Base-by-base conservation (phyloP, 2,888 invertebrate genomes). In the Dendrolimus houi region DNA sequence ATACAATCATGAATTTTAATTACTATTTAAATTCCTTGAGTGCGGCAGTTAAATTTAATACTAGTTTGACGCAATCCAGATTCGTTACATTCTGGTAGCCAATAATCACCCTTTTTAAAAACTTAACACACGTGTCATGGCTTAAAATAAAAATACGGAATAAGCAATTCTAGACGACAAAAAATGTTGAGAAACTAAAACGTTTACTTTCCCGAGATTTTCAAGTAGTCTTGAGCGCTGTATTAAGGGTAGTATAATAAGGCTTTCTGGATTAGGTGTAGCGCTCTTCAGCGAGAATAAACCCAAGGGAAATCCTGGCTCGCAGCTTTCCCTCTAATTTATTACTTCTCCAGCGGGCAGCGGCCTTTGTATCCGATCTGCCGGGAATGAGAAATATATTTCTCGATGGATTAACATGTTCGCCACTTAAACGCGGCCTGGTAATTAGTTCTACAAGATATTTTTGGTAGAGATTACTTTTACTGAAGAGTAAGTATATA, bases 201-300 rank as follows among this genome's bases (percentile, higher is more conserved):
- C 82, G 80, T 81, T 82, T 83, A 82, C 81, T 84, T 47, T 79
- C 72, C 71, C 76, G 76, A 83, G 84, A 77, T 86, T 89, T 87
- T 88, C 89, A 89, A 89, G 88, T 87, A 87, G 83, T 87, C 87
- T 85, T 84, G 87, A 89, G 86, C 84, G 77, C 80, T 79, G 88
- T 87, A 87, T 89, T 89, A 88, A 87, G 89, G 88, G 87, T 81
- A 84, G 89, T 80, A 87, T 90, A 90, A 90, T 89, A 90, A 88
- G 90, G 87, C 88, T 88, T 89, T 87, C 84, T 84, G 90, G 90
- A 90, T 90, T 90, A 90, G 87, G 83, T 83, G 86, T 78, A 82
- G 82, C 85, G 85, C 85, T 86, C 87, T 87, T 89, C 88, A 90
- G 87, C 88, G 88, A 80, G 90, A 88, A 88, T 90, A 89, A 90